Base-by-base conservation (phyloP, 2,113 vertebrate genomes). In the Enhydra lutris region DNA sequence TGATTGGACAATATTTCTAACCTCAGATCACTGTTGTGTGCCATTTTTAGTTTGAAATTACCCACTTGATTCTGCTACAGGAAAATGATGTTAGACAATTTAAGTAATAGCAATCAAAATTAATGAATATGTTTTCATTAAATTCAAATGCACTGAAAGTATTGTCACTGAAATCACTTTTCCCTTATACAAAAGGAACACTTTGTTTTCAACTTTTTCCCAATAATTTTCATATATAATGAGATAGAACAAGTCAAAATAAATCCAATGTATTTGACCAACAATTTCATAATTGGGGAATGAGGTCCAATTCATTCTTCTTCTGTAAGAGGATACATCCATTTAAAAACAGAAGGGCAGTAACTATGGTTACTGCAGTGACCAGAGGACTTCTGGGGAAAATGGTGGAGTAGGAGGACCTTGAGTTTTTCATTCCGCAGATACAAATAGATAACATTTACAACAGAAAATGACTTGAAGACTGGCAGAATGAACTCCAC, bases 1-100 rank as follows among this genome's bases (percentile, higher is more conserved):
- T 98, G 95, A 98, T 97, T 97, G 94, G 98, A 50, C 78, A 97
- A 94, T 96, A 90, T 95, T 98, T 97, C 92, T 63, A 96, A 57
- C 73, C 76, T 92, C 67, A 86, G 59, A 97, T 94, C 73, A 84
- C 78, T 82, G 7, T 47, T 81, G 29, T 34, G 45, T 93, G 90
- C 81, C 88, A 95, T 87, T 97, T 98, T 96, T 92, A 95, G 73
- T 73, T 65, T 86, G 31, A 97, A 98, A 96, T 98, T 97, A 92
- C 83, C 14, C 88, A 50, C 98, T 89, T 85, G 85, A 26, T 97
- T 98, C 45, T 96, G 95, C 79, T 93, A 74, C 55, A 67, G 74
- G 3, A 88, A 93, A 93, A 93, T 89, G 7, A 79, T 94, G 79
- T 93, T 88, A 95, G 89, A 74, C 39, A 93, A 94, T 94, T 97